Evolutionary conservation across 2,797 vertebrate species (phyloP).

Genomic region (Diglossa cyanea): DNA sequence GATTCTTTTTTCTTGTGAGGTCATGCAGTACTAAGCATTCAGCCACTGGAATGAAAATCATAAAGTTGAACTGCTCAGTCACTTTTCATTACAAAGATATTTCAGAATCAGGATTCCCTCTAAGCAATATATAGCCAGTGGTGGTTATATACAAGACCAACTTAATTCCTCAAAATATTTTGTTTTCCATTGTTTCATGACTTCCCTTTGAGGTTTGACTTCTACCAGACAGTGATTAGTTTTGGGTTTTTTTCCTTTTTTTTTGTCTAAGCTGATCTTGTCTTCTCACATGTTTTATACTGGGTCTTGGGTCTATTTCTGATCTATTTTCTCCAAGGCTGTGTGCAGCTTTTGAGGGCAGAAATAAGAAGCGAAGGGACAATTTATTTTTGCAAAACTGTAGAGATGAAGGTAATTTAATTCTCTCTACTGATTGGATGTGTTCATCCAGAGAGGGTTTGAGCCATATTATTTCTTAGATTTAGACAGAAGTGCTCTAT

Average conservation of each 20-base stretch:
- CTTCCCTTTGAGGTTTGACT: background rate
- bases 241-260: accelerated
- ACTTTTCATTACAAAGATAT: background rate
- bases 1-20: background rate
- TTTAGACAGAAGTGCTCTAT: background rate
- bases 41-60: background rate
- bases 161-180: background rate
- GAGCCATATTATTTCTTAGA: background rate
- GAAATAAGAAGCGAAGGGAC: background rate
- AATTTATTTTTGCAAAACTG: background rate
- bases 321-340: background rate
- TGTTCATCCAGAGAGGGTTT: background rate
- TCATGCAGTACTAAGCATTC: background rate
- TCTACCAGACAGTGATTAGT: background rate
- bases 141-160: background rate
- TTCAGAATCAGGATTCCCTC: background rate
- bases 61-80: background rate
- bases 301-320: background rate
- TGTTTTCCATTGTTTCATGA: background rate
- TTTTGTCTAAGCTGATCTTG: background rate
- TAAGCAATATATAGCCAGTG: background rate
- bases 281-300: background rate
- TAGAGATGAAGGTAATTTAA: background rate
- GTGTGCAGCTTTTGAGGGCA: background rate
- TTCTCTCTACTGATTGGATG: background rate